Conservation (phyloP, 2,797 vertebrate genomes). For the Knipowitschia caucasica region DNA sequence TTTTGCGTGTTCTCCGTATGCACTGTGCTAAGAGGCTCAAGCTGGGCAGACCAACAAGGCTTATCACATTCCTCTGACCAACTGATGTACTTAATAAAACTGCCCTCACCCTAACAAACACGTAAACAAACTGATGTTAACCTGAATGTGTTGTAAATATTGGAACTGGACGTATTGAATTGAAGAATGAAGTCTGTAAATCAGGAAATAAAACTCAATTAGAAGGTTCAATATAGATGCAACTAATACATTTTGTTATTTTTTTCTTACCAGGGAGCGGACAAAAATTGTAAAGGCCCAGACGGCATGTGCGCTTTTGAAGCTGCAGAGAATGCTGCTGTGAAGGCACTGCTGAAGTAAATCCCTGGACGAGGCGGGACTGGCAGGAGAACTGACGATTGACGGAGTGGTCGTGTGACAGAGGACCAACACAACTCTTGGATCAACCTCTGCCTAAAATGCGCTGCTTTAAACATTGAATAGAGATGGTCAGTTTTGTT, state of each 20-base stretch:
- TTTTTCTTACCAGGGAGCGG: conserved; percentile 71
- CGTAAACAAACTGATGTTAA: not conserved
- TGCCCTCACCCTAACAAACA: not conserved
- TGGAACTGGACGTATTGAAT: no score
- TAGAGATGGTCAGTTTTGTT: conserved; percentile 53
- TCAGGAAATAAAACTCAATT: no score
- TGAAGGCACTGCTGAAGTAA: conserved; percentile 77
- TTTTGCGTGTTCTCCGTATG: conserved; percentile 51
- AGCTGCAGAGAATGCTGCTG: conserved; percentile 49
- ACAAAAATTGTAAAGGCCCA: conserved; percentile 68
- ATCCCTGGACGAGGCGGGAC: conserved; percentile 49
- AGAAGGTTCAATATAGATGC: no score
- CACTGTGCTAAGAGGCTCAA: conserved; percentile 58
- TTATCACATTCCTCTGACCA: conserved; percentile 35
- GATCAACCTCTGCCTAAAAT: conserved; percentile 53
- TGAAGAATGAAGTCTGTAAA: no score
- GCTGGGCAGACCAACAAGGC: conserved; percentile 56
- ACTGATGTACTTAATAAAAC: conserved; percentile 26
- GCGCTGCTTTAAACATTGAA: conserved; percentile 70
- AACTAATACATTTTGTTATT: conserved; percentile 24
- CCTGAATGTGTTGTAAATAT: no score
- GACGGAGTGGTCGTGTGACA: conserved; percentile 60
- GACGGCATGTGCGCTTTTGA: conserved; percentile 58
- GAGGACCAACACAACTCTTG: conserved; percentile 47
- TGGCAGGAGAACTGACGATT: conserved; percentile 36